Percentiles rank a stretch among this genome's conserved stretches.
phyloP scores from a whole-genome alignment of 1,140 invertebrate species.

The Stratiolaelaps scimitus region DNA sequence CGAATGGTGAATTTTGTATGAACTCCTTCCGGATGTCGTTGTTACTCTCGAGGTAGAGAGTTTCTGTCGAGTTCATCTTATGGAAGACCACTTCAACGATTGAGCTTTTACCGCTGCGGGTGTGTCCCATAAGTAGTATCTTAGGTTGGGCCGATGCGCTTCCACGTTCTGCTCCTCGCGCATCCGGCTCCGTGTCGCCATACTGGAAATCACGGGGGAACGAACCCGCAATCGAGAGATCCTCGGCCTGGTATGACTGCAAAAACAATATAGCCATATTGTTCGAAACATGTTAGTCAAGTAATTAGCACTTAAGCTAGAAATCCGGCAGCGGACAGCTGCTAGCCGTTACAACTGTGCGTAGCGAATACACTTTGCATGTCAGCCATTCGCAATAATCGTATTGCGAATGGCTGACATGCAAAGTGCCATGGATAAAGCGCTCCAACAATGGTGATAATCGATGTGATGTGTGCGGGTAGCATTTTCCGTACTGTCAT shows the following conservation, averaged over 20 bases:
- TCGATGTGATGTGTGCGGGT: too few relatives aligned
- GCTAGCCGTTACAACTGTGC: too few relatives aligned
- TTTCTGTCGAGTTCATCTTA: constrained; percentile 99
- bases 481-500: too few relatives aligned
- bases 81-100: constrained; percentile 99
- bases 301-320: too few relatives aligned
- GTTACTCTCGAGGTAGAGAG: constrained; percentile 94
- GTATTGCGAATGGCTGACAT: too few relatives aligned
- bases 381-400: too few relatives aligned
- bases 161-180: constrained; percentile 46
- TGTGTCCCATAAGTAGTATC: constrained; percentile 24
- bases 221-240: constrained; percentile 57
- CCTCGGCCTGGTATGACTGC: constrained; percentile 48
- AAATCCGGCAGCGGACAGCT: too few relatives aligned
- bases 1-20: constrained; percentile 85
- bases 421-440: too few relatives aligned
- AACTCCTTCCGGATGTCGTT: constrained; percentile 94
- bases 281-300: too few relatives aligned
- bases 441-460: too few relatives aligned
- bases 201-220: constrained; percentile 88
- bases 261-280: constrained; percentile 29
- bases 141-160: not conserved
- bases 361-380: too few relatives aligned
- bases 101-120: constrained; percentile 87
- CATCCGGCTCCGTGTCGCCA: constrained; percentile 64